A percentile compares a stretch with the other conserved stretches of the same genome.
phyloP scores from a whole-genome alignment of 2,888 invertebrate genomes.

The Tenodera sinensis region DNA sequence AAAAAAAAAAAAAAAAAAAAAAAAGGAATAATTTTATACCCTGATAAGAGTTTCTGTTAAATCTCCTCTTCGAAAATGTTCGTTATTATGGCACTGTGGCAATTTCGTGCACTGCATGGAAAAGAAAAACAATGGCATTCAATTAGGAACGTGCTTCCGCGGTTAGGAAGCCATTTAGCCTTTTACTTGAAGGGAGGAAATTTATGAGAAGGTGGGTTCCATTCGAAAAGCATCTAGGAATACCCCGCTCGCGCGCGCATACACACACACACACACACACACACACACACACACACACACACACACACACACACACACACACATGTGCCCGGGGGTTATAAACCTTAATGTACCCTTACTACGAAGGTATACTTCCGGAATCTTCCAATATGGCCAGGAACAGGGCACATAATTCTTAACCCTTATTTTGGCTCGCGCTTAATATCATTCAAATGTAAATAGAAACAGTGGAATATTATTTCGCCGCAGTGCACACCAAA shows the following conservation, averaged over 20 bases:
- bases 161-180: neutral
- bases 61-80: neutral
- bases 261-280: too few species aligned
- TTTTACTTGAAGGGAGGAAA: neutral
- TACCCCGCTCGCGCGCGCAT: neutral
- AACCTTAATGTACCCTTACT: neutral
- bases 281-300: too few species aligned
- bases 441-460: neutral
- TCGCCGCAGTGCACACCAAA: neutral
- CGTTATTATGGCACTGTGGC: neutral
- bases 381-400: neutral
- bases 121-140: neutral
- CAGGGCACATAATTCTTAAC: neutral
- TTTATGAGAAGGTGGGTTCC: neutral
- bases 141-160: neutral
- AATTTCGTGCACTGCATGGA: neutral
- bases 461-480: neutral
- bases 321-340: too few species aligned
- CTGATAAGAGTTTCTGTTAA: neutral
- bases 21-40: neutral
- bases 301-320: too few species aligned
- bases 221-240: neutral
- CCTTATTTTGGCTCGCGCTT: neutral
- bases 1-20: conserved; percentile 5
- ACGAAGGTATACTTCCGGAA: neutral